Percentiles rank a stretch among this genome's conserved stretches.
phyloP scores from a whole-genome alignment of 2,888 invertebrate species.

The Ptychoptera contaminata region DNA sequence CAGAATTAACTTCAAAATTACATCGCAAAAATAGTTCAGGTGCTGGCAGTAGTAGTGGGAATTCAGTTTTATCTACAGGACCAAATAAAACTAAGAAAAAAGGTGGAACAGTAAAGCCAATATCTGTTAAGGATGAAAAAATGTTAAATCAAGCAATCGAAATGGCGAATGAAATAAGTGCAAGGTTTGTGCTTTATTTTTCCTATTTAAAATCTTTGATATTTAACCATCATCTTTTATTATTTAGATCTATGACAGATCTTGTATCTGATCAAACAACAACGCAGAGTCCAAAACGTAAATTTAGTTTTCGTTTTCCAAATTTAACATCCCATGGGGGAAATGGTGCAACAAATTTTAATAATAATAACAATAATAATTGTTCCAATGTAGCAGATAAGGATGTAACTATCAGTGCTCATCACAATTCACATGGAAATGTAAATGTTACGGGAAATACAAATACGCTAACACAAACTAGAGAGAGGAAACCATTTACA shows the following conservation, averaged over 20 bases:
- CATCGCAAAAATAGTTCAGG: slow-evolving; percentile 18
- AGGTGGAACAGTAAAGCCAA: slow-evolving; percentile 60
- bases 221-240: too few relatives aligned
- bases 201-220: too few relatives aligned
- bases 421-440: slow-evolving; percentile 19
- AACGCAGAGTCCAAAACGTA: slow-evolving; percentile 52
- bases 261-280: slow-evolving; percentile 32
- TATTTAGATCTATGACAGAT: slow-evolving; percentile 43
- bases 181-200: slow-evolving; percentile 36
- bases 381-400: not conserved
- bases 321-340: slow-evolving; percentile 21
- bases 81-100: slow-evolving; percentile 19
- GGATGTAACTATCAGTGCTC: not conserved
- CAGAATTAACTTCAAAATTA: slow-evolving; percentile 40
- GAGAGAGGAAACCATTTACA: slow-evolving; percentile 62
- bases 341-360: slow-evolving; percentile 12
- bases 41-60: slow-evolving; percentile 20
- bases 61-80: not conserved
- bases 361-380: slow-evolving; percentile 12
- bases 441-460: slow-evolving; percentile 15
- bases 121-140: slow-evolving; percentile 84
- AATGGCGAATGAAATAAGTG: slow-evolving; percentile 80
- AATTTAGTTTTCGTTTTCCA: slow-evolving; percentile 65
- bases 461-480: slow-evolving; percentile 27
- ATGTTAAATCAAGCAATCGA: slow-evolving; percentile 86